Evolutionary conservation across 1,140 invertebrate genomes (phyloP).

Genomic region (Drosophila teissieri): DNA sequence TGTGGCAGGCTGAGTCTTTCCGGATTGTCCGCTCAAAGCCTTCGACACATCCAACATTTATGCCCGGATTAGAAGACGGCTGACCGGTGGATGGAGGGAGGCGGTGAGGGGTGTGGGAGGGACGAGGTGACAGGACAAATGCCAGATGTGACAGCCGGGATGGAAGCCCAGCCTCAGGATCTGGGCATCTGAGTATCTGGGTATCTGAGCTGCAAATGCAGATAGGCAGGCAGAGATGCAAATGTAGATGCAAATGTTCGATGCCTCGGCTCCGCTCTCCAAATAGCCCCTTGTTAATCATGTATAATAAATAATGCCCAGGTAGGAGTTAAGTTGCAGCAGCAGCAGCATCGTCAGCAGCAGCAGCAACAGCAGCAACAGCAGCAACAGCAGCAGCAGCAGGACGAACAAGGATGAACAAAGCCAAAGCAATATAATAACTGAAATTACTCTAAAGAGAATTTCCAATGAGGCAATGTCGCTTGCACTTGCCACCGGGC

Average conservation of each 20-base stretch:
- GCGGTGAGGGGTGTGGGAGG: neutral
- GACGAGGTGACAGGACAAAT: constrained; percentile 34
- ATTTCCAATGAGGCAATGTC: constrained; percentile 71
- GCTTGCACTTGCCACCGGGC: constrained; percentile 41
- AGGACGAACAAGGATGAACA: constrained; percentile 52
- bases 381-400: constrained; percentile 3
- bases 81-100: neutral
- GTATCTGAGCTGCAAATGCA: neutral
- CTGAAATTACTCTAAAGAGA: constrained; percentile 81
- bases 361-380: constrained; percentile 18
- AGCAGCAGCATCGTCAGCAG: constrained; percentile 22
- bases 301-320: constrained; percentile 79
- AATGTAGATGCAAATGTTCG: constrained; percentile 13
- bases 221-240: neutral
- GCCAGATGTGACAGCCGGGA: constrained; percentile 38
- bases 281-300: constrained; percentile 77
- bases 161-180: constrained; percentile 7
- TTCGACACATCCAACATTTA: constrained; percentile 71
- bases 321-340: constrained; percentile 68
- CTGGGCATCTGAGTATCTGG: neutral
- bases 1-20: constrained; percentile 23
- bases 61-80: constrained; percentile 51
- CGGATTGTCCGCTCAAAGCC: constrained; percentile 48
- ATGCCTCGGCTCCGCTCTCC: constrained; percentile 14
- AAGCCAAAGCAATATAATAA: constrained; percentile 81